Conservation (phyloP, 2,888 invertebrate species). For the Ariolimax columbianus region DNA sequence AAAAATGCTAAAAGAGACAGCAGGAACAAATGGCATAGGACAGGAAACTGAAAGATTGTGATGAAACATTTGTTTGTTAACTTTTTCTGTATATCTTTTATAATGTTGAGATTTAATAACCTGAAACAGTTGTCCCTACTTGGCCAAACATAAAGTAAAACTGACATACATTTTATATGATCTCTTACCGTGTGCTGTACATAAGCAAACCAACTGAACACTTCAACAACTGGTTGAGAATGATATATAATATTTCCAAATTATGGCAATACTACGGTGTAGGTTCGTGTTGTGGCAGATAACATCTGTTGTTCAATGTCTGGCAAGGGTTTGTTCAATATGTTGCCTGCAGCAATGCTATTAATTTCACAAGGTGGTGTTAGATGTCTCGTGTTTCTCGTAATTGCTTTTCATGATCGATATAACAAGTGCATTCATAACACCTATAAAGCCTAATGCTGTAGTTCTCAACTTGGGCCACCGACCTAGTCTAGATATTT, state of each 20-base stretch:
- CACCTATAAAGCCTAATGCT: too few species aligned
- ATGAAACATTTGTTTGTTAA: too few species aligned
- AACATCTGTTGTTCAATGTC: constrained; percentile 7
- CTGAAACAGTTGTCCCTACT: too few species aligned
- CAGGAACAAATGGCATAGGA: too few species aligned
- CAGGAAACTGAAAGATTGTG: too few species aligned
- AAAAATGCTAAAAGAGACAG: too few species aligned
- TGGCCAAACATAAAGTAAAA: too few species aligned
- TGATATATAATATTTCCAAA: not conserved
- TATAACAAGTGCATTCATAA: not conserved
- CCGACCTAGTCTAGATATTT: too few species aligned
- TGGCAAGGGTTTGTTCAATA: not conserved
- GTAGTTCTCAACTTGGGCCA: too few species aligned
- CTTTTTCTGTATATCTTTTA: too few species aligned
- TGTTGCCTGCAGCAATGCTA: not conserved
- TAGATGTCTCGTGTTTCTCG: not conserved
- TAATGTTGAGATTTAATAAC: too few species aligned
- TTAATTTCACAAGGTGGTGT: not conserved
- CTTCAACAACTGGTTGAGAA: not conserved
- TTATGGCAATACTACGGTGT: not conserved
- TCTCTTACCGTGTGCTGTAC: not conserved
- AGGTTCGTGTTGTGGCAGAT: not conserved
- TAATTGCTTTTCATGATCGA: not conserved
- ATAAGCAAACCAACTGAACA: not conserved
- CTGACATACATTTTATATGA: not conserved